phyloP scores from a whole-genome alignment of 2,888 invertebrate species.

The Harpalus rubripes region DNA sequence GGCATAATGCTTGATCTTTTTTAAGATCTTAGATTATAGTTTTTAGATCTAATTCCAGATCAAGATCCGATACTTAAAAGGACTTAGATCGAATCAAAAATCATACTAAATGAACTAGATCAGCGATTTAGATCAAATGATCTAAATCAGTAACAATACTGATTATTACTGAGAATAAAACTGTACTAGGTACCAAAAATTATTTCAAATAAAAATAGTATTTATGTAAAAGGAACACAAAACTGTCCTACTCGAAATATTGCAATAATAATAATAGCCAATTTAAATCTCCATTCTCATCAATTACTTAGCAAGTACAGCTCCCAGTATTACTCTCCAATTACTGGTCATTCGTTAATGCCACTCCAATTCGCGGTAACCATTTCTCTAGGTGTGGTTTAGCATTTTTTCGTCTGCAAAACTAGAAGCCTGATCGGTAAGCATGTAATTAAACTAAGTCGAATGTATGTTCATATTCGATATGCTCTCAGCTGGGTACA shows the following conservation, averaged over 20 bases:
- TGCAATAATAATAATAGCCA: background rate
- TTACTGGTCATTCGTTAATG: background rate
- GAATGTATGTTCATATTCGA: background rate
- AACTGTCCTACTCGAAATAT: background rate
- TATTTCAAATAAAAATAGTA: too few species aligned
- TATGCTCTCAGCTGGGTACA: slow-evolving; percentile 1
- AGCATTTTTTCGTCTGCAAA: slow-evolving; percentile 28
- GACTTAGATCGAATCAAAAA: too few species aligned
- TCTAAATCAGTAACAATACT: too few species aligned
- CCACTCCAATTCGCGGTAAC: background rate
- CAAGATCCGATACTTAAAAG: too few species aligned
- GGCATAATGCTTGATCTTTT: too few species aligned
- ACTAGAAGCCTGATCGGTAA: slow-evolving; percentile 13
- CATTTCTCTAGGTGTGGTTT: slow-evolving; percentile 32
- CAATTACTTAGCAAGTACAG: background rate
- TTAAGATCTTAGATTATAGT: too few species aligned
- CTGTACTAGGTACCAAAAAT: too few species aligned
- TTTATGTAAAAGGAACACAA: too few species aligned
- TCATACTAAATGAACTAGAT: too few species aligned
- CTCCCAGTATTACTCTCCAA: background rate
- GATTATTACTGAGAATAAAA: too few species aligned
- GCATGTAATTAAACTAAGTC: background rate
- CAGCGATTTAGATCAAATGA: too few species aligned
- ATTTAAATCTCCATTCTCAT: background rate
- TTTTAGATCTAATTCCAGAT: too few species aligned